phyloP scores from a whole-genome alignment of 2,797 vertebrate genomes.

The Cirrhinus mrigala region DNA sequence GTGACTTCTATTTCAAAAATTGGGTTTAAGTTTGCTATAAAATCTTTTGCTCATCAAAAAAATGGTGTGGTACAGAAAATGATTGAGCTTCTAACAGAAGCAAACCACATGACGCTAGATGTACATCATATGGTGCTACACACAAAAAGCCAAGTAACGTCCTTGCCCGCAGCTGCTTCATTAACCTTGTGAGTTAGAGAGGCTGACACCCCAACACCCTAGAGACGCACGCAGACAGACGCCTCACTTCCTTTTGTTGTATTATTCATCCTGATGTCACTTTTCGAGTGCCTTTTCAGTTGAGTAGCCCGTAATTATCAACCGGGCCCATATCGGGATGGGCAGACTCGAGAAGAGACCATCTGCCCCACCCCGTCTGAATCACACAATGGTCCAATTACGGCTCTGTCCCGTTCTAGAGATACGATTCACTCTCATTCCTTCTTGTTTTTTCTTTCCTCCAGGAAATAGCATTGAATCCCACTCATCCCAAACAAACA shows the following conservation, averaged over 20 bases:
- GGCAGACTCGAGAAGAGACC: background rate
- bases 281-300: slow-evolving; percentile 32
- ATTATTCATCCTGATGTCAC: slow-evolving; percentile 57
- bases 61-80: background rate
- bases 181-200: slow-evolving; percentile 42
- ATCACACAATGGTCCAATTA: slow-evolving; percentile 14
- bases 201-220: slow-evolving; percentile 56
- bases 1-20: background rate
- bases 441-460: slow-evolving; percentile 9
- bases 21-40: background rate
- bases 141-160: background rate
- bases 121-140: slow-evolving; percentile 5
- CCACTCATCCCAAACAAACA: slow-evolving; percentile 26
- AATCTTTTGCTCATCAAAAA: background rate
- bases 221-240: slow-evolving; percentile 53
- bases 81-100: background rate
- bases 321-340: slow-evolving; percentile 16
- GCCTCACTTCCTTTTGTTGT: slow-evolving; percentile 50
- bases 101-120: background rate
- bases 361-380: slow-evolving; percentile 32
- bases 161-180: slow-evolving; percentile 36
- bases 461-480: background rate
- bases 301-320: slow-evolving; percentile 47
- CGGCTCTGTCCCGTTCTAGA: background rate
- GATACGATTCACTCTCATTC: background rate